These are phyloP conservation scores for Rhombomys opimus DNA, from an alignment of 2,113 vertebrate species.

Conservation along the genomic window DNA sequence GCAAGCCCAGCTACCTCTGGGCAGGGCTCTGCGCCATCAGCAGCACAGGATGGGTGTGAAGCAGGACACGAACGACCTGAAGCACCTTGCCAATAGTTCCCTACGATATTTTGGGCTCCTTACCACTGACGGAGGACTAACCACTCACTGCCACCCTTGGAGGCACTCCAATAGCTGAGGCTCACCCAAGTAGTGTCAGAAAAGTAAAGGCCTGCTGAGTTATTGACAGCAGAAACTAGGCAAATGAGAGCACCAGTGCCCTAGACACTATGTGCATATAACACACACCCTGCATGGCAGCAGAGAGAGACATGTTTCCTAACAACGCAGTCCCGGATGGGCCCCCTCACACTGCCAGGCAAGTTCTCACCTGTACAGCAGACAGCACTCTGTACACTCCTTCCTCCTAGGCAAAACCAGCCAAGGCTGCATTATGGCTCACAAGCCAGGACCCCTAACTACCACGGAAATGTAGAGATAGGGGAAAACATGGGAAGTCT, in stretches of 20 bases:
- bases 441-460: not conserved
- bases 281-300: fast-evolving
- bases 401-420: not conserved
- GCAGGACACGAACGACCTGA: not conserved
- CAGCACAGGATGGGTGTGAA: not conserved
- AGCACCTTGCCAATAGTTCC: not conserved
- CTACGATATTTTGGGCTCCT: not conserved
- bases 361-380: not conserved
- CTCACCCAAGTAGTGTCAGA: not conserved
- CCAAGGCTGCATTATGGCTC: not conserved
- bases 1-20: not conserved
- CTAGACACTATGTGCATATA: too few relatives aligned
- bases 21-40: not conserved
- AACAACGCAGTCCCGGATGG: fast-evolving
- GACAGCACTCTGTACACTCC: fast-evolving
- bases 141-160: not conserved
- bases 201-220: not conserved
- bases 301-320: fast-evolving
- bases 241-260: fast-evolving
- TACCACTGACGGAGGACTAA: too few relatives aligned
- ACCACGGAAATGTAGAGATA: not conserved
- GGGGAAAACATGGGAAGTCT: not conserved
- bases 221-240: not conserved
- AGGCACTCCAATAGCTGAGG: not conserved
- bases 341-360: not conserved